Evolutionary conservation across 2,113 vertebrate species (phyloP).

Genomic region (Asarcornis scutulata): DNA sequence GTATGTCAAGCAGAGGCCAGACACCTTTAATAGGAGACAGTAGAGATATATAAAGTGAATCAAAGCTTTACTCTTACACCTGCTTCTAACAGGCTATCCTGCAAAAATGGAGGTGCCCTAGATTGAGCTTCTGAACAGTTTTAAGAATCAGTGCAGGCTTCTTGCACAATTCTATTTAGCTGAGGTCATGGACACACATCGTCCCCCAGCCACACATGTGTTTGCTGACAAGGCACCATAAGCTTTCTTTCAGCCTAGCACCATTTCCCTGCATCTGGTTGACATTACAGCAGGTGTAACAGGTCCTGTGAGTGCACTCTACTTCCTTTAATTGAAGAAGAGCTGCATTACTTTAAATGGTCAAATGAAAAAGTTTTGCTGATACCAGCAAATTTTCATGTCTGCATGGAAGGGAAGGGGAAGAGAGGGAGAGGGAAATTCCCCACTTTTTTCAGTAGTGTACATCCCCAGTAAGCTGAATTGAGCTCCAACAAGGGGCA

Average conservation of each 20-base stretch:
- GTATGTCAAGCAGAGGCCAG: background rate
- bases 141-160: background rate
- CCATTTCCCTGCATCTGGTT: background rate
- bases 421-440: background rate
- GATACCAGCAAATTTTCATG: background rate
- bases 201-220: background rate
- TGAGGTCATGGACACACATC: accelerated
- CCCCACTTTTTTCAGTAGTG: background rate
- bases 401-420: background rate
- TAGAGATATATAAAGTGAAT: background rate
- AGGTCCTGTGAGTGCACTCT: background rate
- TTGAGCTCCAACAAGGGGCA: accelerated
- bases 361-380: background rate
- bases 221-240: background rate
- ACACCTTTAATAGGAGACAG: background rate
- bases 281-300: background rate
- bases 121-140: background rate
- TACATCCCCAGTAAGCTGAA: background rate
- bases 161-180: background rate
- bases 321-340: background rate
- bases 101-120: background rate
- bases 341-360: accelerated
- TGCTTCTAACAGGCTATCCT: background rate
- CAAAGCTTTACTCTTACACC: background rate
- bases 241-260: background rate